These are phyloP conservation scores for Halcyon senegalensis DNA, from an alignment of 2,113 vertebrate genomes.

Conservation along the genomic window DNA sequence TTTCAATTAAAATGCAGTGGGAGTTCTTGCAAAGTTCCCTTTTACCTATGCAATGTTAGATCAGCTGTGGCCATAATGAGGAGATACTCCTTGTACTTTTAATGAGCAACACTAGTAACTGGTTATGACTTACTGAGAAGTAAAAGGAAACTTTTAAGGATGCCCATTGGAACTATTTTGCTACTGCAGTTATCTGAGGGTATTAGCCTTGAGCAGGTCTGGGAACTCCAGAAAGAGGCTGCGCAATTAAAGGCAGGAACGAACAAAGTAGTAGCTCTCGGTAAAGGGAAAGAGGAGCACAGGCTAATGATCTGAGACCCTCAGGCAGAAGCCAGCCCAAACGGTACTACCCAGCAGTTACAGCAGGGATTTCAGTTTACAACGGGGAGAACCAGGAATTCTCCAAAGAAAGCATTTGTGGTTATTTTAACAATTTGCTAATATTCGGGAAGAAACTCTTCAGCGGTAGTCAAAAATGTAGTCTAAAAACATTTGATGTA, in stretches of 20 bases:
- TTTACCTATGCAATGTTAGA: background rate
- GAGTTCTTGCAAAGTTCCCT: background rate
- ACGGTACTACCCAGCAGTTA: background rate
- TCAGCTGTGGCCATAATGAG: background rate
- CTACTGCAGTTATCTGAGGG: background rate
- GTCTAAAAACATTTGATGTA: background rate
- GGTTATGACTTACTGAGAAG: background rate
- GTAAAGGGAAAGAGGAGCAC: background rate
- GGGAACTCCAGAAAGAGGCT: background rate
- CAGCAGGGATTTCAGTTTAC: background rate
- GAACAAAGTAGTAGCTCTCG: background rate
- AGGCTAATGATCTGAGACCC: constrained; percentile 12
- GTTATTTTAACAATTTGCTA: background rate
- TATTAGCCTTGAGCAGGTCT: constrained; percentile 40
- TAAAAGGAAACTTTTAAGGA: constrained; percentile 55
- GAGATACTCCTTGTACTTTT: background rate
- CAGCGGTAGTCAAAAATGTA: background rate
- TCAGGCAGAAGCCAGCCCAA: background rate
- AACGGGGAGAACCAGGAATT: background rate
- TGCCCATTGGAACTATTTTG: constrained; percentile 41
- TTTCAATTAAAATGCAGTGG: constrained; percentile 2
- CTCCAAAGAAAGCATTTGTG: background rate
- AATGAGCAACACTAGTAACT: background rate
- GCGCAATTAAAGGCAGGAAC: constrained; percentile 6
- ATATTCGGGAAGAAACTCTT: background rate